Percentiles rank a stretch among this genome's conserved stretches.
phyloP scores from a whole-genome alignment of 2,113 vertebrate genomes.

The Salvator merianae region DNA sequence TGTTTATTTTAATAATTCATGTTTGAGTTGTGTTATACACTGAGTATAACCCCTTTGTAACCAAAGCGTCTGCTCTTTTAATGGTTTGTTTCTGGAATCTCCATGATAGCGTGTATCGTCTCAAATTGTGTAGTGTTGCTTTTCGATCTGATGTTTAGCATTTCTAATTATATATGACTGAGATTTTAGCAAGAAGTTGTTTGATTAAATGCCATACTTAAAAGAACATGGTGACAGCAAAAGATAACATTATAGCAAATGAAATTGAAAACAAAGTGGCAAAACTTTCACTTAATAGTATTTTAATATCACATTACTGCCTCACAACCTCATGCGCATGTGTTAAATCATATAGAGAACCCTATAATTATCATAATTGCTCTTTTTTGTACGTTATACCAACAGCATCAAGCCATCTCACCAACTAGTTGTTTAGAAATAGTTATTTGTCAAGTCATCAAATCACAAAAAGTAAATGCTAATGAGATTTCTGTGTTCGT shows the following conservation, averaged over 20 bases:
- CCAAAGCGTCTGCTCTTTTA: background rate
- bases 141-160: constrained; percentile 18
- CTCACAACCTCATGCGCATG: constrained; percentile 60
- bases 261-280: constrained; percentile 67
- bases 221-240: constrained; percentile 41
- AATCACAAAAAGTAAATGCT: constrained; percentile 61
- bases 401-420: constrained; percentile 68
- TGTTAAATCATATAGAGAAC: constrained; percentile 73
- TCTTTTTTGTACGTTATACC: constrained; percentile 72
- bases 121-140: constrained; percentile 3
- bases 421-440: constrained; percentile 70
- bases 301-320: constrained; percentile 64
- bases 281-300: constrained; percentile 66
- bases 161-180: constrained; percentile 13
- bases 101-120: background rate
- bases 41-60: background rate
- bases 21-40: background rate
- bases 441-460: constrained; percentile 76
- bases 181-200: constrained; percentile 55
- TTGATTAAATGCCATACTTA: constrained; percentile 28
- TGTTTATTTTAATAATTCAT: background rate
- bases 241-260: constrained; percentile 56
- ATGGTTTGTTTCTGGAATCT: background rate
- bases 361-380: constrained; percentile 78
- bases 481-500: constrained; percentile 64